A percentile compares a stretch with the other conserved stretches of the same genome.
Conservation (phyloP, 2,113 vertebrate genomes). For the Oncorhynchus clarkii region DNA sequence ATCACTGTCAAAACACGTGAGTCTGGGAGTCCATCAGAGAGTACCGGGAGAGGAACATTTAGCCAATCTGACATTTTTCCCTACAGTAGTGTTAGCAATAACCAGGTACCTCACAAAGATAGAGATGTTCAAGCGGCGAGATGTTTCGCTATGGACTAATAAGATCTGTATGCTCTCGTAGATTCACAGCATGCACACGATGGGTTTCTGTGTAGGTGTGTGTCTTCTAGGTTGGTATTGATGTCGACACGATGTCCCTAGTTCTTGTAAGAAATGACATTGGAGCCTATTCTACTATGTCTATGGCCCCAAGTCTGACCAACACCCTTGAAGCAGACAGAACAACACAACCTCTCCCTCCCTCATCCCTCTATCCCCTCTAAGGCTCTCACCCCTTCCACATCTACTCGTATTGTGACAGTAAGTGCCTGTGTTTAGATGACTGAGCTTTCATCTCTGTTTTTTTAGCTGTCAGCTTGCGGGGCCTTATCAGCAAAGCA, state of each 20-base stretch:
- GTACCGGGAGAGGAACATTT: conserved; percentile 9
- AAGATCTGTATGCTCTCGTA: too few species aligned
- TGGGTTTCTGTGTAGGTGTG: too few species aligned
- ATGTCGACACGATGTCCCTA: too few species aligned
- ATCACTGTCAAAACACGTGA: conserved; percentile 9
- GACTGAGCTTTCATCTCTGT: conserved; percentile 65
- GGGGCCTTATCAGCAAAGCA: conserved; percentile 52
- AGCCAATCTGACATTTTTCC: conserved; percentile 26
- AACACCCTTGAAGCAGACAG: conserved; percentile 25
- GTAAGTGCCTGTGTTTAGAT: conserved; percentile 55
- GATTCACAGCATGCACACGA: too few species aligned
- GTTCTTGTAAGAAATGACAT: too few species aligned
- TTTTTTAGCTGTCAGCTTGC: conserved; percentile 67
- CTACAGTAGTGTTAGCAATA: not conserved
- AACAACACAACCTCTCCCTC: too few species aligned
- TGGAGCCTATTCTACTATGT: too few species aligned
- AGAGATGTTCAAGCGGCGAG: too few species aligned
- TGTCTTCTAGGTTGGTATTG: too few species aligned
- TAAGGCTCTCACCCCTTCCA: conserved; percentile 42
- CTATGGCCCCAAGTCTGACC: too few species aligned
- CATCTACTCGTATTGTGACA: conserved; percentile 52
- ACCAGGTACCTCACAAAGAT: too few species aligned
- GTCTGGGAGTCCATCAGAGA: conserved; percentile 2
- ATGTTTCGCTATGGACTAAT: too few species aligned
- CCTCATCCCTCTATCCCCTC: conserved; percentile 27